Evolutionary conservation across 2,888 invertebrate species (phyloP), one percentile per base, ranked within the genome.

Genomic region (Dicycla oo): DNA sequence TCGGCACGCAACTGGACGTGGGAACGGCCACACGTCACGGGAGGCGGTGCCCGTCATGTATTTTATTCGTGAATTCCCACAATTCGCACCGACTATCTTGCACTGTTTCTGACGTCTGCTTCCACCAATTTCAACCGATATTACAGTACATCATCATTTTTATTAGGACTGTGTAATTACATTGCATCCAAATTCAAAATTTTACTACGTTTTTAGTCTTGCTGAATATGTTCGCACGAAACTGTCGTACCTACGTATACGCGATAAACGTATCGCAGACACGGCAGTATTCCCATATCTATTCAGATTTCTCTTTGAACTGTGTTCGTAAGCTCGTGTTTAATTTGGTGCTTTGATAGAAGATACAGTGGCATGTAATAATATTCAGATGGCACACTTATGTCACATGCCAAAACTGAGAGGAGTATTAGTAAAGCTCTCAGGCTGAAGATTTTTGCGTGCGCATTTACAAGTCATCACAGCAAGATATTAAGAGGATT

Each of bases 1-100:
- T 85, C 88, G 83, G 81, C 87, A 88, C 88, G 87, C 89, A 87
- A 86, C 88, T 91, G 89, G 90, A 89, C 89, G 89, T 91, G 89
- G 87, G 82, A 87, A 90, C 88, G 75, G 76, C 73, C 73, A 82
- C 79, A 87, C 91, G 90, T 92, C 90, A 92, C 81, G 77, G 84
- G 85, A 85, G 85, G 81, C 84, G 77, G 83, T 85, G 82, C 81
- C 76, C 71, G 63, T 63, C 56, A 54, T 79, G 56, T 69, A 49
- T 70, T 73, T 77, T 74, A 79, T 82, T 79, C 61, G 63, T 62
- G 53, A 58, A 73, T 68, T 67, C 56, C 54, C 40, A 74, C 65
- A 69, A 58, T 73, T 66, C 62, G 26, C 53, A 71, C 26, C 7
- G 57, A 62, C 62, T 53, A 69, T 61, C 63, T 60, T 43, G 53